Evolutionary conservation across 1,140 invertebrate species (phyloP).

Genomic region (Bombus cullumanus): DNA sequence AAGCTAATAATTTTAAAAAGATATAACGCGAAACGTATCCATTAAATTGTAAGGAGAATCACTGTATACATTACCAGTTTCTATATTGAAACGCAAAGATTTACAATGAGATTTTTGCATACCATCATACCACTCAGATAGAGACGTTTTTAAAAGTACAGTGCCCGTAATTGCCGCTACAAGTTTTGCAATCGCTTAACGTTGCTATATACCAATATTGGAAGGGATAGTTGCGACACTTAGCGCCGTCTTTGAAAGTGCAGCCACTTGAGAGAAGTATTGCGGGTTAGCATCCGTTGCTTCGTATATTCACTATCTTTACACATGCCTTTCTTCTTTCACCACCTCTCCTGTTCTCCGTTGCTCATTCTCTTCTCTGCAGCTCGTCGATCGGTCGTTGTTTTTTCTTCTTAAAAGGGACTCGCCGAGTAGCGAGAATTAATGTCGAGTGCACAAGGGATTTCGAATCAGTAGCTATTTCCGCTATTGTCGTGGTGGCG

Average conservation of each 20-base stretch:
- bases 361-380: not conserved
- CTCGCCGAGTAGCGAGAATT: slow-evolving; percentile 58
- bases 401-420: slow-evolving; percentile 41
- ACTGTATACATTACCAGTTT: not conserved
- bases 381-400: slow-evolving; percentile 9
- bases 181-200: not conserved
- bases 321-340: slow-evolving; percentile 23
- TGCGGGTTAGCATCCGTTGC: slow-evolving; percentile 39
- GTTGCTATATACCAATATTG: not conserved
- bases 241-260: slow-evolving; percentile 37
- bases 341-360: not conserved
- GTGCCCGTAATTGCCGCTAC: not conserved
- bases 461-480: slow-evolving; percentile 65
- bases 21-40: not conserved
- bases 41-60: not conserved
- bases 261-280: slow-evolving; percentile 36
- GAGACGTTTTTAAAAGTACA: not conserved
- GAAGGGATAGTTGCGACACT: slow-evolving; percentile 5
- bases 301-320: slow-evolving; percentile 29
- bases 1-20: not conserved
- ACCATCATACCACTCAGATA: too few species aligned
- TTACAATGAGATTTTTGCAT: not conserved
- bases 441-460: slow-evolving; percentile 58
- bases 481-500: slow-evolving; percentile 57
- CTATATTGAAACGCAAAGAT: not conserved